These are phyloP conservation scores for Menidia beryllina DNA, from an alignment of 2,113 vertebrate genomes.

Conservation along the genomic window DNA sequence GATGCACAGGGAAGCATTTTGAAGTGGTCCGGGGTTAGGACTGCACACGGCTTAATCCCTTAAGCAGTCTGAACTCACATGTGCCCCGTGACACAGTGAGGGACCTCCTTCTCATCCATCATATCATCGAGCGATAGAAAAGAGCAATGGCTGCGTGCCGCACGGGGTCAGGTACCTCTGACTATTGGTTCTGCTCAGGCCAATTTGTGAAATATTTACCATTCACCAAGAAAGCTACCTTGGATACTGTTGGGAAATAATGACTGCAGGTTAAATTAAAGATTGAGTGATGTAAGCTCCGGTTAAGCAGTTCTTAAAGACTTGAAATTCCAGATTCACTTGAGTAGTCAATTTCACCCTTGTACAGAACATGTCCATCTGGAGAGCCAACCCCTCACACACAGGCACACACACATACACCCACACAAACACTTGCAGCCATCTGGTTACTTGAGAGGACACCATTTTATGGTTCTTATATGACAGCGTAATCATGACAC, in stretches of 20 bases:
- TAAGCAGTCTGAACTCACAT: not conserved
- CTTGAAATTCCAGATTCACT: slow-evolving; percentile 17
- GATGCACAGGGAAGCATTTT: not conserved
- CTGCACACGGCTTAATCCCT: not conserved
- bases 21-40: not conserved
- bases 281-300: slow-evolving; percentile 1
- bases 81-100: not conserved
- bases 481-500: slow-evolving; percentile 16
- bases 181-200: not conserved
- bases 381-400: not conserved
- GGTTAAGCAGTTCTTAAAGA: slow-evolving; percentile 8
- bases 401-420: slow-evolving; percentile 13
- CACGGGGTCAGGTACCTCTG: not conserved
- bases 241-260: not conserved
- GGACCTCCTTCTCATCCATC: not conserved
- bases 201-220: not conserved
- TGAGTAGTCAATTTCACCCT: slow-evolving; percentile 27
- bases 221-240: not conserved
- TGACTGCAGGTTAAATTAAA: not conserved
- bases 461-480: slow-evolving; percentile 22
- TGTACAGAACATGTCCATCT: slow-evolving; percentile 37
- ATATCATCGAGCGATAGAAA: not conserved
- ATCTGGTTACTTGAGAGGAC: slow-evolving; percentile 50
- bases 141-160: not conserved
- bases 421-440: slow-evolving; percentile 31